Base-by-base conservation (phyloP, 2,797 vertebrate genomes). In the Leptatherina wallacei region DNA sequence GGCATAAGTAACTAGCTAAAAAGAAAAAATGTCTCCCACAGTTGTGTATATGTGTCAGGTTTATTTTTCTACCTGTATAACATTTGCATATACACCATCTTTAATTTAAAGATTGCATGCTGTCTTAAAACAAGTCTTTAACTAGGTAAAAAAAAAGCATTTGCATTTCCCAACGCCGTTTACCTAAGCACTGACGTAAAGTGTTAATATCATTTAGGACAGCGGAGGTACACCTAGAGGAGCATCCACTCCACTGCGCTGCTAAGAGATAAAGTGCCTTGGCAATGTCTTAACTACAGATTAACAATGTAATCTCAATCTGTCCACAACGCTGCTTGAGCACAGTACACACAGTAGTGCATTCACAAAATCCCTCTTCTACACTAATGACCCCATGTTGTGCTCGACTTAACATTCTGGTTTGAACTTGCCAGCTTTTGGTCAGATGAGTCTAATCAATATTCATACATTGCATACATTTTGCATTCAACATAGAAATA, bases 221-320 rank as follows among this genome's bases (percentile, higher is more conserved):
- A 55, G 20, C 55, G 68, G 49, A 24, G 49, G 64, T 55, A 55
- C 56, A 44, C 0, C 61, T 62, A 24, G 65, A 78, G 86, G 68
- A 75, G 78, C 70, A 65, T 72, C 66, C 44, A 63, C 62, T 59
- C 62, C 71, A 33, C 65, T 57, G 75, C n/a, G 65, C 74, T 74
- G 73, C 76, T 33, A 74, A 81, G 75, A 78, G 89, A 93, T 92
- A 92, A 93, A 85, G 76, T 81, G 75, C 66, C 77, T 88, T 75
- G 73, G 78, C 63, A 65, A 69, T 80, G 89, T 86, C 84, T 75
- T 91, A 91, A 88, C 81, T 78, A 71, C 82, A 84, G 90, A 93
- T 94, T 94, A 94, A 80, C 69, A 29, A 27, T 22, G 76, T 93
- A 93, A 94, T 94, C 92, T 88, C 86, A 93, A 89, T 91, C 89